Base-by-base conservation (phyloP, 2,888 invertebrate species). In the Caenorhabditis macrosperma region DNA sequence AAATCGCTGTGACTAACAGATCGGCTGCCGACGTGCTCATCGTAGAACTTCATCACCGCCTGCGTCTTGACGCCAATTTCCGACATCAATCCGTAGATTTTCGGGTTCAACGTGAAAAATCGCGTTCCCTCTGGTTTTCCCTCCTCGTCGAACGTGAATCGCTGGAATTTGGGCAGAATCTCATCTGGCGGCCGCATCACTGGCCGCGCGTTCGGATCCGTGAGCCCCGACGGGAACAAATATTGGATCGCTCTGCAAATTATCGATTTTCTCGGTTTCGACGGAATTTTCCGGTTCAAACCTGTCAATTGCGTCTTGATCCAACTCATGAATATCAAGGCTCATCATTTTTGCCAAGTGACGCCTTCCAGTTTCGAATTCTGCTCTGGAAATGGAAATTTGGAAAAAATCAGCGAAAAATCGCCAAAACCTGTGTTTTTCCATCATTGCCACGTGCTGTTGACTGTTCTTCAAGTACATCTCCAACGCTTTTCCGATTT, bases 341-440 rank as follows among this genome's bases (percentile, higher is more conserved):
- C 97, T 97, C 98, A 99, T 99, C 94, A 99, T 99, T 91, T 97
- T 97, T 0, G 99, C 98, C 82, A 99, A 93, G 92, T 99, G 97
- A 35, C 97, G 93, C 91, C 95, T 95, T 17, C 99, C 99, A 88
- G 96, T 94, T 91, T 95, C 94, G 91, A 94, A 99, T 88, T 96
- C 95, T 12, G 93, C 91, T 60, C 85, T 82, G 50, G 57, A 82
- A 74, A 57, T 6, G 0, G 17, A 10, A 48, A 30, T 35, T 17
- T 2, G 0, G 33, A 50, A 17, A 10, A 15, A 30, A 15, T 33
- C 38, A 22, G 38, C 44, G 15, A 7, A 55, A 22, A 66, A 52
- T 54, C 17, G 52, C 2, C 3, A 41, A 30, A 48, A 83, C 83
- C 83, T 71, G 63, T 86, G 84, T 63, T 82, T 82, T 41, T 82